Evolutionary conservation across 2,113 vertebrate genomes (phyloP), one percentile per base, ranked within the genome.

Genomic region (Anoura caudifer): DNA sequence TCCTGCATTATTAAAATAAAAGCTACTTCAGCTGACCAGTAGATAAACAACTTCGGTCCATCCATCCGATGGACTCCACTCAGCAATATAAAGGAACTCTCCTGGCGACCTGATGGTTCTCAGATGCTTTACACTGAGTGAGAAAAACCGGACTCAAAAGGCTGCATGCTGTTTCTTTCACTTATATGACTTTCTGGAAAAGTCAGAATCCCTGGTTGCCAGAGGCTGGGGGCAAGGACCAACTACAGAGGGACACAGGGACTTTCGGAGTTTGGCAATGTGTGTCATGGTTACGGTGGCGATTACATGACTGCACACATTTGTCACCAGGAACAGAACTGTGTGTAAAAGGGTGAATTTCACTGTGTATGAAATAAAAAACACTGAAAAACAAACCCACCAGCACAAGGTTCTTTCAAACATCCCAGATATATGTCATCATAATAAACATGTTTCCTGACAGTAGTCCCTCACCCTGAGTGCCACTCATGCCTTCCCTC

Each of bases 51-150:
- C 0, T 33, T 26, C 63, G 15, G 26, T 16, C 63, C 33, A 26
- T 12, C 24, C 65, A 41, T n/a, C 24, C 56, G 17, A 3, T 26
- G 77, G 65, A 6, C 22, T 31, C 22, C 13, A 16, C 12, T 84
- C 59, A 72, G 67, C 47, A 54, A 22, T 50, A n/a, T 54, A 43
- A 16, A 92, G 91, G 54, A 70, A 77, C 2, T 5, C 12, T 22
- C 0, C 0, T 16, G 13, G 5, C 4, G 20, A 5, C 2, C 3
- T 2, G 13, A 83, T 4, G 67, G 50, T 73, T 8, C 47, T 38
- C 56, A 38, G 19, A 10, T 16, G 31, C 4, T 7, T 28, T 38
- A 36, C 4, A 11, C 15, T 4, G 22, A 38, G 13, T 9, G 72
- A 76, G 41, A 69, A 56, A 75, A 45, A 28, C 28, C 67, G 13